Evolutionary conservation across 53 echinoderm and acorn worm genomes (phyloP).

Genomic region (Actinopyga echinites): DNA sequence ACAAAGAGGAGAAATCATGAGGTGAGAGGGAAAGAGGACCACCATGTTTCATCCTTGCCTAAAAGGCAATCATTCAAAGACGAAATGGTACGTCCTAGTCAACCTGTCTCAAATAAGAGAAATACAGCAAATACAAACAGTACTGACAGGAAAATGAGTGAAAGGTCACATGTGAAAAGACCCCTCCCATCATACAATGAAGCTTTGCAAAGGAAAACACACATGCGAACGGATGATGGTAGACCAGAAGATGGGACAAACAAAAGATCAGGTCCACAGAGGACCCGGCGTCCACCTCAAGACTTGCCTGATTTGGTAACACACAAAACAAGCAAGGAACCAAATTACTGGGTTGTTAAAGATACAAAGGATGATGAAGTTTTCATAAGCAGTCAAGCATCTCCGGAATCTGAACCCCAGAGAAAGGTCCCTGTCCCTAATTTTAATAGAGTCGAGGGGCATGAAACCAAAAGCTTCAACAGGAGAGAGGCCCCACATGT

Average conservation of each 20-base stretch:
- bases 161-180: background rate
- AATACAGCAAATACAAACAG: background rate
- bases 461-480: background rate
- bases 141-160: background rate
- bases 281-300: background rate
- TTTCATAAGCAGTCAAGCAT: constrained; percentile 22
- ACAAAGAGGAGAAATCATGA: too few species aligned
- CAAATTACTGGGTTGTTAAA: constrained; percentile 7
- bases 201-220: constrained; percentile 5
- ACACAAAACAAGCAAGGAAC: background rate
- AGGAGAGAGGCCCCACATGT: background rate
- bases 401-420: constrained; percentile 11
- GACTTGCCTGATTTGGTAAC: constrained; percentile 10
- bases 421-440: background rate
- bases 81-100: too few species aligned
- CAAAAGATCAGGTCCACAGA: background rate
- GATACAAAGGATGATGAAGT: constrained; percentile 10
- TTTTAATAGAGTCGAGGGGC: background rate
- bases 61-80: too few species aligned
- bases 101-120: too few species aligned
- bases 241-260: too few species aligned
- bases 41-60: too few species aligned
- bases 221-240: background rate
- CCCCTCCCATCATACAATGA: background rate
- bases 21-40: too few species aligned